Evolutionary conservation across 2,113 vertebrate genomes (phyloP).

Genomic region (Paramormyrops kingsleyae): DNA sequence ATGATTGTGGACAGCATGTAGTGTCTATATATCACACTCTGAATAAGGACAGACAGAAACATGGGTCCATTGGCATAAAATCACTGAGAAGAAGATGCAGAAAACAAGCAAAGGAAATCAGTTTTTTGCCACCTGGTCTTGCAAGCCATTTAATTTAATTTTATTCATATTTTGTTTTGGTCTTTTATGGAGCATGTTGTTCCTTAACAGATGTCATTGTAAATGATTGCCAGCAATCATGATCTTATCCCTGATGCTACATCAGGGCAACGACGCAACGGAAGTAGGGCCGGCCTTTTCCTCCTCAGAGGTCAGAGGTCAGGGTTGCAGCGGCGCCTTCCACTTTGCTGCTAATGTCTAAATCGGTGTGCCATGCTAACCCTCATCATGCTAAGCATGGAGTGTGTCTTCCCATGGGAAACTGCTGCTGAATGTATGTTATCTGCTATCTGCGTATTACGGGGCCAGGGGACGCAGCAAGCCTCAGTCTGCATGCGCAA

Average conservation of each 20-base stretch:
- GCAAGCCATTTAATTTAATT: not conserved
- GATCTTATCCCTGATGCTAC: not conserved
- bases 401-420: not conserved
- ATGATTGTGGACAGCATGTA: not conserved
- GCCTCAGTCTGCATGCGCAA: not conserved
- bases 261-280: not conserved
- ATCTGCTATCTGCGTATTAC: not conserved
- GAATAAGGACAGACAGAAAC: not conserved
- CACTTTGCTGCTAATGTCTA: not conserved
- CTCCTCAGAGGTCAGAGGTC: not conserved
- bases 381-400: not conserved
- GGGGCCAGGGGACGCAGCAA: not conserved
- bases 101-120: not conserved
- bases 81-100: not conserved
- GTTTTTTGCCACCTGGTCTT: not conserved
- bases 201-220: not conserved
- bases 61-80: not conserved
- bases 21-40: not conserved
- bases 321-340: not conserved
- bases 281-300: not conserved
- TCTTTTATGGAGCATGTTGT: not conserved
- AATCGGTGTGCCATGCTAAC: not conserved
- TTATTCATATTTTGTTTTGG: not conserved
- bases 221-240: not conserved
- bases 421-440: not conserved